A percentile compares a stretch with the other conserved stretches of the same genome.
phyloP scores from a whole-genome alignment of 2,797 vertebrate species.

The Percopsis omiscomaycus region DNA sequence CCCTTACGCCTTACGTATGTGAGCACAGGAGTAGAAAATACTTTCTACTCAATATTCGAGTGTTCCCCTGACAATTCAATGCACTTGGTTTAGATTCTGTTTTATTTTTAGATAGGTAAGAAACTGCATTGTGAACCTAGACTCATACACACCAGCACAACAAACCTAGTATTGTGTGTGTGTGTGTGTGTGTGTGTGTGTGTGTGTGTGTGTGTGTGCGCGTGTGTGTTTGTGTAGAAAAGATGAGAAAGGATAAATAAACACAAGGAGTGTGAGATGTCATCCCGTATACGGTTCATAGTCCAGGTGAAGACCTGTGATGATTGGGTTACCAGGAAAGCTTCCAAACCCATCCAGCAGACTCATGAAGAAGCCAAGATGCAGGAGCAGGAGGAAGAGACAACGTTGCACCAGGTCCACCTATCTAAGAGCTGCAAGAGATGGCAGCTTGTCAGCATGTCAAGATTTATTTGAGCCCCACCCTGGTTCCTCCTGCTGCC shows the following conservation, averaged over 20 bases:
- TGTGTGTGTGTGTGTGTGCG: neutral
- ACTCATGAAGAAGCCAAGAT: no score
- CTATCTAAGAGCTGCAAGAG: no score
- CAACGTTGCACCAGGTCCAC: no score
- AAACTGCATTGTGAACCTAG: no score
- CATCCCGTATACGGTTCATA: no score
- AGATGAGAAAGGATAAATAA: neutral
- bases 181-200: neutral
- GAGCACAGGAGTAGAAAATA: slow-evolving; percentile 20
- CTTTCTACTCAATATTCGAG: slow-evolving; percentile 27
- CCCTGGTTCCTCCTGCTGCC: no score
- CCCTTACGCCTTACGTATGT: slow-evolving; percentile 49
- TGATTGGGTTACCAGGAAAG: neutral
- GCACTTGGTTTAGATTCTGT: neutral
- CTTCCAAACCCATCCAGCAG: no score
- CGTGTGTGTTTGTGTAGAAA: neutral
- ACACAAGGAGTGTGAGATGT: no score
- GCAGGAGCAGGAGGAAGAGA: no score
- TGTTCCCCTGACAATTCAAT: slow-evolving; percentile 63
- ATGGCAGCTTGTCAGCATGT: no score
- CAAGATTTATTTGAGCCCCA: no score
- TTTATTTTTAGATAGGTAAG: no score
- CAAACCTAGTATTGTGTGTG: neutral
- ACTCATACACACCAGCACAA: neutral
- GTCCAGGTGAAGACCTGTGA: neutral